Evolutionary conservation across 2,113 vertebrate genomes (phyloP).

Genomic region (Lanius ludovicianus): DNA sequence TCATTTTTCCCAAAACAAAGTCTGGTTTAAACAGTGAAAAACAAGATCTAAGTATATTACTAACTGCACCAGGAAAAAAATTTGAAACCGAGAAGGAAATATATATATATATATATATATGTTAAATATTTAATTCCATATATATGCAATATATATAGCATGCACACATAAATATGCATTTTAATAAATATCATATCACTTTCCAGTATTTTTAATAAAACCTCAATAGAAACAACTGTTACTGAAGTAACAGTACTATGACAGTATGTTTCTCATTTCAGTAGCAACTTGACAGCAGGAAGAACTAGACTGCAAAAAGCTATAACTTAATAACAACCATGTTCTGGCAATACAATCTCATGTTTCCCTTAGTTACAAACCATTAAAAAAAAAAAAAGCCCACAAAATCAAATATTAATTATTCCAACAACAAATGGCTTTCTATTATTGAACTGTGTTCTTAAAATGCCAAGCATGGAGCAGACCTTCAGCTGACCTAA

Average conservation of each 20-base stretch:
- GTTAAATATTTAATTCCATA: not conserved
- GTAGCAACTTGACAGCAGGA: not conserved
- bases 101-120: not conserved
- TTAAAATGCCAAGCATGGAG: slow-evolving; percentile 1
- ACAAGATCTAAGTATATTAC: not conserved
- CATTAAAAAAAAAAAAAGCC: not conserved
- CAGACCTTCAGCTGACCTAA: slow-evolving; percentile 41
- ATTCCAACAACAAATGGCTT: slow-evolving; percentile 16
- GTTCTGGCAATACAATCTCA: not conserved
- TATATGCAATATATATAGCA: not conserved
- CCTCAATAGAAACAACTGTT: not conserved
- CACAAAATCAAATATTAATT: not conserved
- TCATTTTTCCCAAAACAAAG: not conserved
- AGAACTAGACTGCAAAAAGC: not conserved
- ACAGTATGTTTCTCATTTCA: not conserved
- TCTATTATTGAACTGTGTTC: not conserved
- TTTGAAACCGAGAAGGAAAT: not conserved
- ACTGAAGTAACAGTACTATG: not conserved
- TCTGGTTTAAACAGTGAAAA: not conserved
- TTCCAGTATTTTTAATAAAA: not conserved
- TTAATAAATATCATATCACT: not conserved
- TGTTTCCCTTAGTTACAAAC: not conserved
- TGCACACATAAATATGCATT: not conserved
- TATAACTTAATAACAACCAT: not conserved
- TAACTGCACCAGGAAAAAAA: not conserved